phyloP scores from a whole-genome alignment of 2,797 vertebrate species.

The Xiphophorus birchmanni region DNA sequence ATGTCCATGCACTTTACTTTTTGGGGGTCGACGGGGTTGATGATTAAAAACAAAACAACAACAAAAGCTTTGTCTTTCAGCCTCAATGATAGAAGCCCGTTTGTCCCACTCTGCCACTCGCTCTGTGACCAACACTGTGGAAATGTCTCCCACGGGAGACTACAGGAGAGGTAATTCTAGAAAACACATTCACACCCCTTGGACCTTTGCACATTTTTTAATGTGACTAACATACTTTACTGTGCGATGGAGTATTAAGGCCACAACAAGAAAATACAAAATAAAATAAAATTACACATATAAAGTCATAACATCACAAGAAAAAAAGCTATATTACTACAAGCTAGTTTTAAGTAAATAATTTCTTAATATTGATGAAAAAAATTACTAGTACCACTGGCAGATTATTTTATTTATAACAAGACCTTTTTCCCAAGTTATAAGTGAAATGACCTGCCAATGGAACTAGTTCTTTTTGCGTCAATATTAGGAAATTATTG shows the following conservation, averaged over 20 bases:
- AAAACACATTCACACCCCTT: background rate
- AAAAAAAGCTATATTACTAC: too few species aligned
- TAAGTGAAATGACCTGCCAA: too few species aligned
- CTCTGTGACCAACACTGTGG: constrained; percentile 65
- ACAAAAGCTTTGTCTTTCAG: constrained; percentile 64
- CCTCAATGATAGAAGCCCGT: constrained; percentile 72
- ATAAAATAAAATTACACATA: too few species aligned
- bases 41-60: constrained; percentile 50
- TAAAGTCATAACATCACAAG: too few species aligned
- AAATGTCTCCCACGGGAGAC: constrained; percentile 76
- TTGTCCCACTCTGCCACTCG: constrained; percentile 69
- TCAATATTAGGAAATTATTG: too few species aligned
- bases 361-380: too few species aligned
- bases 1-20: constrained; percentile 29
- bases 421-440: too few species aligned
- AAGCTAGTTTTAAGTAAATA: too few species aligned
- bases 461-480: too few species aligned
- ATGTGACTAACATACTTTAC: background rate
- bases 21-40: constrained; percentile 32
- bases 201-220: background rate
- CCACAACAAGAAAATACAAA: too few species aligned
- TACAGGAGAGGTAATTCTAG: constrained; percentile 80
- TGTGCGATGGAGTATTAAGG: background rate
- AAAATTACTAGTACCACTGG: too few species aligned
- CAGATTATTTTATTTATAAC: too few species aligned